phyloP scores from a whole-genome alignment of 1,140 invertebrate species.

The Marisa cornuarietis region DNA sequence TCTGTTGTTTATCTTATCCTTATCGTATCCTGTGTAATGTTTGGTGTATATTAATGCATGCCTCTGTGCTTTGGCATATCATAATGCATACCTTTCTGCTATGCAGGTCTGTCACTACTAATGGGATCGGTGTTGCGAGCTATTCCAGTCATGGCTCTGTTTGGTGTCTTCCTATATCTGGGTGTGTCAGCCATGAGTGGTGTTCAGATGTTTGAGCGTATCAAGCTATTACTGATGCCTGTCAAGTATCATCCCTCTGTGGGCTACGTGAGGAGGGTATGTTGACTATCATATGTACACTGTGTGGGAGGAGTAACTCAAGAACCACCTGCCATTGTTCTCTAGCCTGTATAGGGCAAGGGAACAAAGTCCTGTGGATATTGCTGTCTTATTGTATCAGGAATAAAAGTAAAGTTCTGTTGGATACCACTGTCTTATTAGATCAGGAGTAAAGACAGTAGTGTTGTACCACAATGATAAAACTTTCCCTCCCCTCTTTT shows the following conservation, averaged over 20 bases:
- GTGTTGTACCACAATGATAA: too few relatives aligned
- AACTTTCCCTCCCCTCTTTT: too few relatives aligned
- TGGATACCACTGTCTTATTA: too few relatives aligned
- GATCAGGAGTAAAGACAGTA: too few relatives aligned
- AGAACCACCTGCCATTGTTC: too few relatives aligned
- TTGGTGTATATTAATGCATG: background rate
- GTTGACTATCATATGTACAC: background rate
- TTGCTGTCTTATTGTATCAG: too few relatives aligned
- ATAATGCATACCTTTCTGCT: background rate
- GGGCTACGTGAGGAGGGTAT: constrained; percentile 67
- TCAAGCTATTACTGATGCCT: constrained; percentile 89
- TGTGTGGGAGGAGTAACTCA: too few relatives aligned
- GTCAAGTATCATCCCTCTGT: constrained; percentile 92
- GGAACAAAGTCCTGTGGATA: too few relatives aligned
- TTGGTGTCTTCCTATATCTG: constrained; percentile 97
- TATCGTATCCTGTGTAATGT: too few relatives aligned
- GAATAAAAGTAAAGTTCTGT: too few relatives aligned
- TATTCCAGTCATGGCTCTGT: constrained; percentile 92
- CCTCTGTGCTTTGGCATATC: background rate
- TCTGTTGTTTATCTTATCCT: too few relatives aligned
- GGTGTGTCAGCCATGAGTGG: constrained; percentile 91
- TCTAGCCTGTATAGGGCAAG: too few relatives aligned
- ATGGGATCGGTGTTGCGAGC: constrained; percentile 82
- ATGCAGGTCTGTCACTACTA: constrained; percentile 79
- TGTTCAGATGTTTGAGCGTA: constrained; percentile 89